Evolutionary conservation across 1,140 invertebrate species (phyloP).

Genomic region (Sycophaga agraensis): DNA sequence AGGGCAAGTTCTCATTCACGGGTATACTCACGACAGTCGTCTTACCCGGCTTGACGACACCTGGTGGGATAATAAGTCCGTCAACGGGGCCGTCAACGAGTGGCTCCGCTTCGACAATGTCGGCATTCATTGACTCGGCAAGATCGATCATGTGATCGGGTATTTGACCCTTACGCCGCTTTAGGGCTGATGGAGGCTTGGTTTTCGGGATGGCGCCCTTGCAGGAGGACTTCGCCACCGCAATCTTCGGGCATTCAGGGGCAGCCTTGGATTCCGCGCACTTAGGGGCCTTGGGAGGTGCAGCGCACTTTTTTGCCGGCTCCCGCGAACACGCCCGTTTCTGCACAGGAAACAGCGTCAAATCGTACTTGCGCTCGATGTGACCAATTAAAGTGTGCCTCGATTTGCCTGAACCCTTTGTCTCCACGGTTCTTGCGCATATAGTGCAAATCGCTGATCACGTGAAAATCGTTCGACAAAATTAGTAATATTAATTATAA

Average conservation of each 20-base stretch:
- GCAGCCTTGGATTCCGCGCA: too few species aligned
- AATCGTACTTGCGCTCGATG: too few species aligned
- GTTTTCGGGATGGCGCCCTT: neutral
- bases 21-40: constrained; percentile 40
- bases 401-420: too few species aligned
- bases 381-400: too few species aligned
- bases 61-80: constrained; percentile 41
- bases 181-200: neutral
- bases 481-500: too few species aligned
- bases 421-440: too few species aligned
- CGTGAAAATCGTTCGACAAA: too few species aligned
- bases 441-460: too few species aligned
- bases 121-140: constrained; percentile 39
- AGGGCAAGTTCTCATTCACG: neutral
- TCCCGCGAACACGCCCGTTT: too few species aligned
- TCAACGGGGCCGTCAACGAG: constrained; percentile 37
- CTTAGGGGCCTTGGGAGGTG: too few species aligned
- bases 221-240: neutral
- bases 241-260: neutral
- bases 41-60: constrained; percentile 28
- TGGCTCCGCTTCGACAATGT: constrained; percentile 42
- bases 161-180: constrained; percentile 4
- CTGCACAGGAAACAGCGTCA: too few species aligned
- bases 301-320: too few species aligned
- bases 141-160: constrained; percentile 34